phyloP scores from a whole-genome alignment of 1,140 invertebrate genomes.

The Monomorium pharaonis region DNA sequence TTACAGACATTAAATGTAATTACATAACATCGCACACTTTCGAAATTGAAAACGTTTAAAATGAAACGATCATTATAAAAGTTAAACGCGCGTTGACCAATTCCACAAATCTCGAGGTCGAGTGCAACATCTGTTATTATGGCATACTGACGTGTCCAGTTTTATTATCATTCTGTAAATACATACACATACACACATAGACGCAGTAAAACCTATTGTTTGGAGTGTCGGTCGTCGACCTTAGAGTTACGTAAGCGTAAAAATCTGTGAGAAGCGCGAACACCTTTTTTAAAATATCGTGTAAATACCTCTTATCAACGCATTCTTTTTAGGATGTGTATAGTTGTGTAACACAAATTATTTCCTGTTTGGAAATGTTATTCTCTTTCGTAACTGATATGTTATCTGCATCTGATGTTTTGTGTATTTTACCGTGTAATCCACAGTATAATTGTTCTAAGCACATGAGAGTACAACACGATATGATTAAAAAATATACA shows the following conservation, averaged over 20 bases:
- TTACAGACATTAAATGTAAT: too few relatives aligned
- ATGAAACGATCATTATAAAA: too few relatives aligned
- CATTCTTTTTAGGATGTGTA: neutral
- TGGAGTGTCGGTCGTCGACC: neutral
- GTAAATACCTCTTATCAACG: too few relatives aligned
- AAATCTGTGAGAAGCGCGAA: neutral
- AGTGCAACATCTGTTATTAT: neutral
- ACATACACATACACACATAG: neutral
- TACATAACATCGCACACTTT: neutral
- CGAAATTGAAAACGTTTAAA: neutral
- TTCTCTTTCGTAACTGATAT: neutral
- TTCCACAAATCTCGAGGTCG: neutral
- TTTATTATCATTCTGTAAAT: conserved; percentile 8
- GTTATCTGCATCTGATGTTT: too few relatives aligned
- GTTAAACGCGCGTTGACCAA: neutral
- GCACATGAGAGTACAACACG: neutral
- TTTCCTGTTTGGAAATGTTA: neutral
- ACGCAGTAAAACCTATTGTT: neutral
- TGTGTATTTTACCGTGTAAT: neutral
- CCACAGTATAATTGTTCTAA: neutral
- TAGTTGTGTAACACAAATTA: neutral
- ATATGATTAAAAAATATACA: neutral
- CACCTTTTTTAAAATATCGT: neutral
- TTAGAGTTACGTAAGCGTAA: neutral
- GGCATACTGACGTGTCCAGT: neutral